Conservation (phyloP, 1,140 invertebrate species). For the Saccostrea glomerata region DNA sequence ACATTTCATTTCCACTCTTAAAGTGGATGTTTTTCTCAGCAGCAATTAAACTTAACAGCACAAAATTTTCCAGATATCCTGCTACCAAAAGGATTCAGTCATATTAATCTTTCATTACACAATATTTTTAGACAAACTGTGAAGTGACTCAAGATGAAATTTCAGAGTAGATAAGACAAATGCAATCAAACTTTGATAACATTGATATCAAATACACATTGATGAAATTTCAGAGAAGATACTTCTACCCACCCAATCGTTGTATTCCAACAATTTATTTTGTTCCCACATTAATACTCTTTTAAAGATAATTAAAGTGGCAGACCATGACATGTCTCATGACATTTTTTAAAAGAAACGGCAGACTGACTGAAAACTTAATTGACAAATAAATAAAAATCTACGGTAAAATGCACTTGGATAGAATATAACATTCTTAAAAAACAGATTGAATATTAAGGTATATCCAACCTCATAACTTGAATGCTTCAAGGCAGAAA, state of each 20-base stretch:
- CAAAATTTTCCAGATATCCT: slow-evolving; percentile 22
- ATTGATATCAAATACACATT: slow-evolving; percentile 1
- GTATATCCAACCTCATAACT: too few species aligned
- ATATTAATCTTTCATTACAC: slow-evolving; percentile 24
- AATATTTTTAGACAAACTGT: slow-evolving; percentile 19
- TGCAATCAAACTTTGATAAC: neutral
- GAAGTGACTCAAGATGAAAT: slow-evolving; percentile 34
- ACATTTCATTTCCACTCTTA: slow-evolving; percentile 20
- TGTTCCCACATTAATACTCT: slow-evolving; percentile 10
- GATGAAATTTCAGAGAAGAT: slow-evolving; percentile 2
- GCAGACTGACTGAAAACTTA: neutral
- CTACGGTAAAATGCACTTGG: neutral
- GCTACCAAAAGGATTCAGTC: slow-evolving; percentile 5
- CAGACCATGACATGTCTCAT: neutral
- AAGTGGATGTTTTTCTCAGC: slow-evolving; percentile 16
- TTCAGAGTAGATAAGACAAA: slow-evolving; percentile 26
- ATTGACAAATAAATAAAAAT: neutral
- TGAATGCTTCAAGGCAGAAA: too few species aligned
- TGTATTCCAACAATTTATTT: slow-evolving; percentile 5
- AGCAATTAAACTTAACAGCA: slow-evolving; percentile 21
- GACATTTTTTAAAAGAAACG: neutral
- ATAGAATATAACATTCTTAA: neutral
- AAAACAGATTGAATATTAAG: neutral
- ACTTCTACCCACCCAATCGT: slow-evolving; percentile 3
- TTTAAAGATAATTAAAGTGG: neutral